Base-by-base conservation (phyloP, 2,888 invertebrate species). In the Drosophila mimica region DNA sequence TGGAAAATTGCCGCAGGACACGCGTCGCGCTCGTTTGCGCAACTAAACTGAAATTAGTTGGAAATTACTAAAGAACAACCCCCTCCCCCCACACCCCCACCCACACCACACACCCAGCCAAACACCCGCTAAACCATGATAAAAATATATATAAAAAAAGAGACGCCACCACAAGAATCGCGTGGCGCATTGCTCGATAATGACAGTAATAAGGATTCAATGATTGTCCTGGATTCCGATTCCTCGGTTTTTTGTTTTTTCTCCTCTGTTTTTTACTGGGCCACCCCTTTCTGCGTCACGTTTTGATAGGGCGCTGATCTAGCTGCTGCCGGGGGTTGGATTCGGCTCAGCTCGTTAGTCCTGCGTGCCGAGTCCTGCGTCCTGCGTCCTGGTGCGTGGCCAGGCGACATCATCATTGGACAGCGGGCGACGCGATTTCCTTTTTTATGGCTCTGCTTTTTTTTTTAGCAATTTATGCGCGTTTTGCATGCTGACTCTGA, bases 151-250 rank as follows among this genome's bases (percentile, higher is more conserved):
- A 89, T 87, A 79, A 68, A 74, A 84, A 89, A 84, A 30, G 30
- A 57, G 69, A 65, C 59, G 67, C 70, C 79, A 84, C 77, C 82
- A 57, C 87, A 84, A 70, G 68, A 83, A 83, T 72, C 70, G 69
- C 71, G 80, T 66, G 70, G 80, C 69, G 67, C 69, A 59, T 67
- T 74, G 72, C 74, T 79, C 74, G 83, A 81, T 88, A 90, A 88
- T 88, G 81, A 81, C 86, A 68, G 82, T 89, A 89, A 91, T 89
- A 90, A 88, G 83, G 81, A 90, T 88, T 91, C 89, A 86, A 91
- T 84, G 86, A 89, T 91, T 89, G 83, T 78, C 81, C 73, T 74
- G 71, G 81, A 81, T 76, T 49, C 25, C 57, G 28, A 59, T 69
- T 69, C 49, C 51, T 48, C 4, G 64, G 64, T 2, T 25, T 25